Evolutionary conservation across 2,113 vertebrate genomes (phyloP).

Genomic region (Phoenicopterus ruber): DNA sequence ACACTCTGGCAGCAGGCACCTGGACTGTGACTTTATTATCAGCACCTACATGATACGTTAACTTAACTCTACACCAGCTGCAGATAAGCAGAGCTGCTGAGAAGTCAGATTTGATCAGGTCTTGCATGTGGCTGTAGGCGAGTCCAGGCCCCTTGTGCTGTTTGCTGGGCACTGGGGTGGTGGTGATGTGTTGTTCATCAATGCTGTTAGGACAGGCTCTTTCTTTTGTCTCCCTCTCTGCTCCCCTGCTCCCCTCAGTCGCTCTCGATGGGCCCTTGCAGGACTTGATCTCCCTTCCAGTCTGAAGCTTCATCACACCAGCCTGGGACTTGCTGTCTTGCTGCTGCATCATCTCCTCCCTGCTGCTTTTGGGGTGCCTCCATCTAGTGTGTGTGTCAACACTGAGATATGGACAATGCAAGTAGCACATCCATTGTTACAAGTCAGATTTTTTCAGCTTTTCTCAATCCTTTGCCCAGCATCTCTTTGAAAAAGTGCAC

Average conservation of each 20-base stretch:
- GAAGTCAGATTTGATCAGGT: background rate
- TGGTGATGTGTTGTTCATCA: background rate
- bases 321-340: background rate
- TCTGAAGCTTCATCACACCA: background rate
- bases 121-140: background rate
- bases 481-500: background rate
- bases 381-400: background rate
- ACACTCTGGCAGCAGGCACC: background rate
- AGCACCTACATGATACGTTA: background rate
- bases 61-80: background rate
- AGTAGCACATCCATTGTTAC: background rate
- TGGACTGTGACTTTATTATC: background rate
- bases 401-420: background rate
- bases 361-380: background rate
- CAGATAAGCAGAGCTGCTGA: background rate
- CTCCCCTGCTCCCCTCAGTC: background rate
- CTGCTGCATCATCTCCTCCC: background rate
- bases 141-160: background rate
- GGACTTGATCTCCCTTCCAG: background rate
- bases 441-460: background rate
- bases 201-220: fast-evolving
- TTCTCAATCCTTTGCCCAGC: background rate
- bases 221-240: background rate
- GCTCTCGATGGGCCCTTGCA: background rate
- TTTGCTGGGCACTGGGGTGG: background rate